Conservation (phyloP, 2,797 vertebrate genomes). For the Chaetodon trifasciatus region DNA sequence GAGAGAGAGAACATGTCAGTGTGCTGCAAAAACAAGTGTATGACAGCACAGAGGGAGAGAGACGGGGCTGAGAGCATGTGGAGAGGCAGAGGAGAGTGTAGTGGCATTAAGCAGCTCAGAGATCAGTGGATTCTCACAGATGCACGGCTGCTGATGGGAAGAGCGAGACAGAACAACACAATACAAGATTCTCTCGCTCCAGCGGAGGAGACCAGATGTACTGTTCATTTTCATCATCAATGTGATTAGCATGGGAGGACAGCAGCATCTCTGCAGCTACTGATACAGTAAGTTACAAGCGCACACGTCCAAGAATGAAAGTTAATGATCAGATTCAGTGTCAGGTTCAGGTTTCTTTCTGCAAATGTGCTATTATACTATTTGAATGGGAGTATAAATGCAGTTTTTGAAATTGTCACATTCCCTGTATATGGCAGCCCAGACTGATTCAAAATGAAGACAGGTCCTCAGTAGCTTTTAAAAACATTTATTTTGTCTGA, state of each 20-base stretch:
- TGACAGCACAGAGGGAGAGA: slow-evolving; percentile 4
- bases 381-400: background rate
- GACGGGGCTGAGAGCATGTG: background rate
- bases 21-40: slow-evolving; percentile 29
- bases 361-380: background rate
- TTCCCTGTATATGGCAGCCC: background rate
- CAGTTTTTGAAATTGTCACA: background rate
- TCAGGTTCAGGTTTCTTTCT: background rate
- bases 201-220: background rate
- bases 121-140: slow-evolving; percentile 44
- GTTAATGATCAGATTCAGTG: background rate
- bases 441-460: background rate
- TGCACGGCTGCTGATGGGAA: slow-evolving; percentile 7
- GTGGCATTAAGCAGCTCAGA: slow-evolving; percentile 29
- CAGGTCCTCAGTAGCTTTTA: too few relatives aligned
- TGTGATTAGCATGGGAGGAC: background rate
- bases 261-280: background rate
- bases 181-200: background rate
- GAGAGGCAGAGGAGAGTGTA: slow-evolving; percentile 26
- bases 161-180: background rate
- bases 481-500: background rate
- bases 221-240: background rate
- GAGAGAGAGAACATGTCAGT: slow-evolving; percentile 4
- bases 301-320: slow-evolving; percentile 14
- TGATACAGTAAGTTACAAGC: slow-evolving; percentile 25